Conservation (phyloP, 1,140 invertebrate species). For the Linepithema humile region DNA sequence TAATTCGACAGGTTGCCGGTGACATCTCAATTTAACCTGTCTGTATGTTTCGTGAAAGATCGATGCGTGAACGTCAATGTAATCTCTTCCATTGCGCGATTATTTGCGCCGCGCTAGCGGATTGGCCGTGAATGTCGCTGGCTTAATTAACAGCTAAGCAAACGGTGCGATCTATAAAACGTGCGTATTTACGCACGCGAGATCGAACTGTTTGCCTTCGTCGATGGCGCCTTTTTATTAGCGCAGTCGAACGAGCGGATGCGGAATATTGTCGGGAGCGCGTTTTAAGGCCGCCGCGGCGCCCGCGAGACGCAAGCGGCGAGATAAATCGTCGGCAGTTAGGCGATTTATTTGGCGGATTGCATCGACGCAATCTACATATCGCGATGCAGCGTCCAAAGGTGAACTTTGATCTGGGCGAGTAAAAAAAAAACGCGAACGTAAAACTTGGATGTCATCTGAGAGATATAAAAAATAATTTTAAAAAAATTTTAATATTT, state of each 20-base stretch:
- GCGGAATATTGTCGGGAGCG: neutral
- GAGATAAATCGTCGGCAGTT: slow-evolving; percentile 27
- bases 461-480: neutral
- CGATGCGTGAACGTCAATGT: neutral
- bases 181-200: neutral
- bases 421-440: neutral
- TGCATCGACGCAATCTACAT: neutral
- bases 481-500: too few species aligned
- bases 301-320: slow-evolving; percentile 4
- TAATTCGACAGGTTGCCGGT: slow-evolving; percentile 21
- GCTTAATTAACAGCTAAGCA: slow-evolving; percentile 47
- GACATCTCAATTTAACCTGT: slow-evolving; percentile 12
- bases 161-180: neutral
- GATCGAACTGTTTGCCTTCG: slow-evolving; percentile 41
- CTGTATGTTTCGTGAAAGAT: neutral
- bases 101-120: neutral
- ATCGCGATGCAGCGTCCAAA: neutral
- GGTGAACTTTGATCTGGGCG: neutral
- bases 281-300: slow-evolving; percentile 36
- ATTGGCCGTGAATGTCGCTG: neutral
- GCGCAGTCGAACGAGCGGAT: neutral
- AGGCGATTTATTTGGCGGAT: neutral
- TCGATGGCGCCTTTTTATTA: slow-evolving; percentile 11
- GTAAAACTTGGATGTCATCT: neutral
- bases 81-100: neutral